phyloP scores from a whole-genome alignment of 2,797 vertebrate species.

The Chiloscyllium punctatum region DNA sequence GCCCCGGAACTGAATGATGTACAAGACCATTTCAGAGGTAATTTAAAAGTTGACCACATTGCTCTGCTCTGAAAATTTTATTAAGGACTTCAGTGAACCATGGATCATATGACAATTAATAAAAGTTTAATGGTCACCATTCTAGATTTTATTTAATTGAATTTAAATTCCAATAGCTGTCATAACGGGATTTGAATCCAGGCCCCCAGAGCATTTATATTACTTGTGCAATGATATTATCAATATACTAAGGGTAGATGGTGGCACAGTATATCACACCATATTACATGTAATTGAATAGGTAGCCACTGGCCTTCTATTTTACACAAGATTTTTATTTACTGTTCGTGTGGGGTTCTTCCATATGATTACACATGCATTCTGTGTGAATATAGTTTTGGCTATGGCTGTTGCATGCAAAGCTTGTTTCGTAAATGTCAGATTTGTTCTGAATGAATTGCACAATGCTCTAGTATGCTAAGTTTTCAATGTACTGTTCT shows the following conservation, averaged over 20 bases:
- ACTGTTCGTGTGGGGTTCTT: constrained; percentile 19
- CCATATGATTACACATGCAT: not conserved
- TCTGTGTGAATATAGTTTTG: not conserved
- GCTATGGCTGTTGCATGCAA: not conserved
- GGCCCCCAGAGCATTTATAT: not conserved
- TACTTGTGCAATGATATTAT: not conserved
- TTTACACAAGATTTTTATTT: not conserved
- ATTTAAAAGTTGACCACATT: not conserved
- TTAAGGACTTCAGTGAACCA: not conserved
- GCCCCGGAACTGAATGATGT: not conserved
- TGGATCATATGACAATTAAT: not conserved
- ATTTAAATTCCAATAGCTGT: not conserved
- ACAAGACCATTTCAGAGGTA: not conserved
- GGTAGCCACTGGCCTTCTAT: not conserved
- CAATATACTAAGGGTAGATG: not conserved
- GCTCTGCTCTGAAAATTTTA: not conserved
- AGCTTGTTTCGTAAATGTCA: not conserved
- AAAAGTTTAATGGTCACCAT: not conserved
- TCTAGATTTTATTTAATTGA: not conserved
- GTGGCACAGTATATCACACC: not conserved
- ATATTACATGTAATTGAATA: not conserved
- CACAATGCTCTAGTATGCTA: not conserved
- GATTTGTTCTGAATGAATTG: not conserved
- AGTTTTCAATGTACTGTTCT: not conserved
- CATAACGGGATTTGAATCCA: not conserved